Evolutionary conservation across 2,113 vertebrate genomes (phyloP), one percentile per base, ranked within the genome.

Genomic region (Platichthys flesus): DNA sequence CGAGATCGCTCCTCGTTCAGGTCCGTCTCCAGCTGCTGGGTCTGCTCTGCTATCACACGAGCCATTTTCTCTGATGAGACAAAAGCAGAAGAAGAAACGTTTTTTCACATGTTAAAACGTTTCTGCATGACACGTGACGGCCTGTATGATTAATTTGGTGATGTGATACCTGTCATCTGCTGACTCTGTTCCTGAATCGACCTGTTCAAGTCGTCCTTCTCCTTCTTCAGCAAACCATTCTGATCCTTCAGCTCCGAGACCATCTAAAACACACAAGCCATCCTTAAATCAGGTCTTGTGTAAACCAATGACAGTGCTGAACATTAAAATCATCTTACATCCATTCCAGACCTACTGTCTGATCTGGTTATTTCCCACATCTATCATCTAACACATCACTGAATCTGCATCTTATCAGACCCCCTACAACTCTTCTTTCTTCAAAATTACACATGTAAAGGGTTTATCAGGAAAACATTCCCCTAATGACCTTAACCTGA

Each of bases 1-100:
- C 98, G 96, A 10, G 97, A 92, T 5, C 98, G 93, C 35, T 99
- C 98, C 67, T 98, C 98, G 16, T 98, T 99, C 90, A 99, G 92
- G 73, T 99, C 97, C 0, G 94, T 94, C 89, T 99, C 95, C 78
- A 99, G 90, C 90, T 99, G 98, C 79, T 96, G 95, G 0, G 98
- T 99, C 93, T 99, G 97, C 91, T 97, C 94, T 55, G 93, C 90
- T 18, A 98, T 88, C 28, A 93, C 94, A 86, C 93, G 97, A 3
- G 96, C 93, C 97, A 99, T 97, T 0, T 96, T 96, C 90, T 98
- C 98, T 99, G 92, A 13, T 10, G 63, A 58, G 52, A 26, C 35
- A 62, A 70, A 68, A 80, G 7, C 79, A 4, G 21, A 18, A 63
- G 49, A 59, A 49, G 54, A 5, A 37, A 9, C 35, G n/a, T n/a